Percentiles rank a stretch among this genome's conserved stretches.
These are phyloP conservation scores for Agrotis clavis DNA, from an alignment of 2,888 invertebrate species.

Conservation along the genomic window DNA sequence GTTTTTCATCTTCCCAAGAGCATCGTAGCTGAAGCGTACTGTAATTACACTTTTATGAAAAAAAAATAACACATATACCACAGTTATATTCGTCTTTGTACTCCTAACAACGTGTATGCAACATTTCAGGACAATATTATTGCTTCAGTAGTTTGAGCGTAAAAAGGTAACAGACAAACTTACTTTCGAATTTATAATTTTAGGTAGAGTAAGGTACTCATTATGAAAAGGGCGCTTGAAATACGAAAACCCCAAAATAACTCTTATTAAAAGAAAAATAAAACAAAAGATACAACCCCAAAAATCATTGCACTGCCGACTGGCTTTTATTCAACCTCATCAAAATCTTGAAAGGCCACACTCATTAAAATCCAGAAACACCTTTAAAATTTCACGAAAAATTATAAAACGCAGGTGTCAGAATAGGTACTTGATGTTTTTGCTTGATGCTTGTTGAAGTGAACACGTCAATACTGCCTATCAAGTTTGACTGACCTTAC, in stretches of 20 bases:
- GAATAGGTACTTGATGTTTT: slow-evolving; percentile 6
- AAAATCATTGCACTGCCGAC: slow-evolving; percentile 9
- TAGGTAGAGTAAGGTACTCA: background rate
- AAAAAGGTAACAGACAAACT: no score
- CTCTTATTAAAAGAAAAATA: background rate
- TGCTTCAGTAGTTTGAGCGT: no score
- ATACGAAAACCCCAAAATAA: slow-evolving; percentile 3
- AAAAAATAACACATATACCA: background rate
- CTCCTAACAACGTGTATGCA: no score
- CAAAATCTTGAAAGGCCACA: slow-evolving; percentile 17
- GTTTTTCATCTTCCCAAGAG: background rate
- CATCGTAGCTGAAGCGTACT: background rate
- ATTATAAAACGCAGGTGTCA: background rate
- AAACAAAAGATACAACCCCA: slow-evolving; percentile 15
- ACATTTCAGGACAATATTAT: no score
- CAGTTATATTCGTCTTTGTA: background rate
- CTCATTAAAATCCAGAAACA: slow-evolving; percentile 28
- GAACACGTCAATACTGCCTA: background rate
- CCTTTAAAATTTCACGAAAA: slow-evolving; percentile 24
- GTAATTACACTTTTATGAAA: background rate
- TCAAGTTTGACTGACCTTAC: background rate
- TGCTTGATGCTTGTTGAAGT: slow-evolving; percentile 9
- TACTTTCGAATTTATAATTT: no score
- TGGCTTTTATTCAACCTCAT: slow-evolving; percentile 25
- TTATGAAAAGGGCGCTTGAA: background rate